Evolutionary conservation across 2,797 vertebrate species (phyloP).

Genomic region (Coreius guichenoti): DNA sequence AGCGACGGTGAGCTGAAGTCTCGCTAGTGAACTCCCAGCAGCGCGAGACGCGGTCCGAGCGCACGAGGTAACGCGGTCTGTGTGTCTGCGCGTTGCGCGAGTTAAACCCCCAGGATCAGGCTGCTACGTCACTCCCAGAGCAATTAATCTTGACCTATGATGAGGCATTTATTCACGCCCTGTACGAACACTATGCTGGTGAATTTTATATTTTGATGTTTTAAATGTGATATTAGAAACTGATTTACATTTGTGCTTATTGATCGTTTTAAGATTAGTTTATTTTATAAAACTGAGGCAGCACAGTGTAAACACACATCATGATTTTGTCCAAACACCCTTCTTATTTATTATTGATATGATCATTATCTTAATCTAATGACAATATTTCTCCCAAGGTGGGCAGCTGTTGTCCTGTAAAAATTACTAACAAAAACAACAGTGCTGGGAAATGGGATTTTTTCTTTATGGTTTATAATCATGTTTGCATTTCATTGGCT

Average conservation of each 20-base stretch:
- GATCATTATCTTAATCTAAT: constrained; percentile 36
- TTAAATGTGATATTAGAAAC: not conserved
- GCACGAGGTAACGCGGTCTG: constrained; percentile 48
- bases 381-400: constrained; percentile 40
- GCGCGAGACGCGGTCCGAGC: constrained; percentile 43
- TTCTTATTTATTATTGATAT: constrained; percentile 33
- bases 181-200: not conserved
- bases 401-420: constrained; percentile 35
- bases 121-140: constrained; percentile 77
- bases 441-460: not conserved
- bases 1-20: constrained; percentile 47
- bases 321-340: constrained; percentile 2
- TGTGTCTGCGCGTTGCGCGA: constrained; percentile 36
- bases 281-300: not conserved
- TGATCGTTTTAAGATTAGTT: not conserved
- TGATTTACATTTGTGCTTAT: not conserved
- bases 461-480: not conserved
- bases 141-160: constrained; percentile 52
- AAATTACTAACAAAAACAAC: constrained; percentile 25
- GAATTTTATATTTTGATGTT: not conserved
- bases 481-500: not conserved
- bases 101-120: constrained; percentile 42
- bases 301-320: not conserved
- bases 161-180: constrained; percentile 8
- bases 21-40: constrained; percentile 45